phyloP scores from a whole-genome alignment of 2,797 vertebrate genomes.

The Mycteria americana region DNA sequence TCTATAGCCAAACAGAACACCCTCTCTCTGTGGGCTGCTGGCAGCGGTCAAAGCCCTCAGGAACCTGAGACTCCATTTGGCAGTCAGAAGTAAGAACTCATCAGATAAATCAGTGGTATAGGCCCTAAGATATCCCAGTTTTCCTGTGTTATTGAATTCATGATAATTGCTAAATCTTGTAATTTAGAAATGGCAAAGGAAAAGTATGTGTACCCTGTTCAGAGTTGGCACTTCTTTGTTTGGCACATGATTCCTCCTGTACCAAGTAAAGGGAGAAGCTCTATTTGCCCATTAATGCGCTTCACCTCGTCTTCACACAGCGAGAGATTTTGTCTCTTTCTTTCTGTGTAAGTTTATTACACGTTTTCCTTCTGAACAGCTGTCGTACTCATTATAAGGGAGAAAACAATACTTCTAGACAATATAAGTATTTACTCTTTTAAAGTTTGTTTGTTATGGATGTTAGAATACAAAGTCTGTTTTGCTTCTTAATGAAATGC shows the following conservation, averaged over 20 bases:
- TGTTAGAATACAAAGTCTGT: neutral
- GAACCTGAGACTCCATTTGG: neutral
- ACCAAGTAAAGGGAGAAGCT: neutral
- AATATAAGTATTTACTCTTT: neutral
- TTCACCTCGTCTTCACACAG: neutral
- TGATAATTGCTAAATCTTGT: neutral
- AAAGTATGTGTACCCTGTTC: neutral
- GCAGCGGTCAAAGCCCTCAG: neutral
- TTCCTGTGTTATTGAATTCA: neutral
- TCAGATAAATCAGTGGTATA: neutral
- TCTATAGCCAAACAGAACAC: neutral
- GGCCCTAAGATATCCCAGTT: neutral
- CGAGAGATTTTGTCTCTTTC: neutral
- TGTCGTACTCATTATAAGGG: neutral
- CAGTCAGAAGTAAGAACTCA: neutral
- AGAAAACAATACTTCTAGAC: neutral
- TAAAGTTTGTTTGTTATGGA: neutral
- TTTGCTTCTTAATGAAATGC: constrained; percentile 6
- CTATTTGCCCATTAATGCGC: neutral
- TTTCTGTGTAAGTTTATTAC: neutral
- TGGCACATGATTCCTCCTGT: neutral
- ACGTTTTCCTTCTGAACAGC: neutral
- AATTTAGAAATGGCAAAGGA: neutral
- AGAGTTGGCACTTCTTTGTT: neutral
- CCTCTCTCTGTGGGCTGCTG: neutral